A percentile compares a stretch with the other conserved stretches of the same genome.
Conservation (phyloP, 2,797 vertebrate genomes). For the Macroramphosus scolopax region DNA sequence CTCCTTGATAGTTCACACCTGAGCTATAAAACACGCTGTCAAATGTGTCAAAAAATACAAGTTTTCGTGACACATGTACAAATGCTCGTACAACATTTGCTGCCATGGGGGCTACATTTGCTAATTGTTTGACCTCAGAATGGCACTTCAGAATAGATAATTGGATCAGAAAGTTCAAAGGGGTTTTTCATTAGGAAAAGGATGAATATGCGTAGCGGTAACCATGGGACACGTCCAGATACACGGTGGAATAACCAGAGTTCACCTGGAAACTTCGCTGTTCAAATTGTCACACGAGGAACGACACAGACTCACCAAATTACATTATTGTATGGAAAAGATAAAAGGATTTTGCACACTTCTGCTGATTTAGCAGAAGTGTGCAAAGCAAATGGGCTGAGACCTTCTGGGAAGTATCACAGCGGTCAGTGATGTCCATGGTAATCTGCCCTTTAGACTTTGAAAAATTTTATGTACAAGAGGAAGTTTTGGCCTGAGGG, state of each 20-base stretch:
- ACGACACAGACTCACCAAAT: neutral
- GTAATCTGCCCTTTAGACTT: slow-evolving; percentile 50
- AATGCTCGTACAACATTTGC: slow-evolving; percentile 4
- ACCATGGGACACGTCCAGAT: slow-evolving; percentile 4
- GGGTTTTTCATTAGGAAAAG: slow-evolving; percentile 7
- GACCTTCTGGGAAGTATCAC: slow-evolving; percentile 28
- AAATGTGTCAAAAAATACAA: no score
- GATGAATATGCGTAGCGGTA: slow-evolving; percentile 31
- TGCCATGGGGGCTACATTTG: slow-evolving; percentile 22
- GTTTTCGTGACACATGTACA: slow-evolving; percentile 14
- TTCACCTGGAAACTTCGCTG: neutral
- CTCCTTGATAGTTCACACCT: no score
- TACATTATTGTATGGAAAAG: neutral
- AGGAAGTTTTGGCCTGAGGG: slow-evolving; percentile 20
- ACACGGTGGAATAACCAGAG: neutral
- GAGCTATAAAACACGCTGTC: no score
- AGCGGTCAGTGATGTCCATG: slow-evolving; percentile 29
- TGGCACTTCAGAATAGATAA: slow-evolving; percentile 23
- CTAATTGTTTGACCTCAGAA: slow-evolving; percentile 33
- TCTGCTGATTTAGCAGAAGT: slow-evolving; percentile 4
- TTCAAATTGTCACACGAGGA: no score
- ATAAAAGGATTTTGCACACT: no score
- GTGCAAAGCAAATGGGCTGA: slow-evolving; percentile 13
- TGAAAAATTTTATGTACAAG: slow-evolving; percentile 22
- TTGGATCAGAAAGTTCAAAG: slow-evolving; percentile 24